phyloP scores from a whole-genome alignment of 2,888 invertebrate species.

The Ophion slaviceki region DNA sequence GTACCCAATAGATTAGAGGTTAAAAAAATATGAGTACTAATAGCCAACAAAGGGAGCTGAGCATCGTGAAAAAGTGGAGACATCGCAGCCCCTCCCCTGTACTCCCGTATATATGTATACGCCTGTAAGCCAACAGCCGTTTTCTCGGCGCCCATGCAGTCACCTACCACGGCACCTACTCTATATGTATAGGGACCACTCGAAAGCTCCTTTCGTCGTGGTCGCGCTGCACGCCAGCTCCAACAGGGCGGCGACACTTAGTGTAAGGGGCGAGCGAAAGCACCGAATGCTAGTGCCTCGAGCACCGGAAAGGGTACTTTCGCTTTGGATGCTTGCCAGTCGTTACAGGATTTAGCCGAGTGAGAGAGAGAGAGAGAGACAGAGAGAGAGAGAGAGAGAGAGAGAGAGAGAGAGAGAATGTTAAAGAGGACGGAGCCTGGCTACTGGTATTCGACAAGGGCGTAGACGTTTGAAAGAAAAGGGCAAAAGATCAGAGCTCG shows the following conservation, averaged over 20 bases:
- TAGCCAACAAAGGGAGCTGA: conserved; percentile 33
- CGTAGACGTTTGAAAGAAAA: conserved; percentile 7
- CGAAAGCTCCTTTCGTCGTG: conserved; percentile 54
- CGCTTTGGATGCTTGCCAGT: conserved; percentile 58
- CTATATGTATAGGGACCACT: conserved; percentile 43
- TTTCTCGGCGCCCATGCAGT: neutral
- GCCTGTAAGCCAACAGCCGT: conserved; percentile 17
- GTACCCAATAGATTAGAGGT: neutral
- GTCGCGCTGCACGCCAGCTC: conserved; percentile 44
- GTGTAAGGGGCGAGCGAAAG: conserved; percentile 15
- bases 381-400: conserved; percentile 11
- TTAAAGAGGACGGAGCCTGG: neutral
- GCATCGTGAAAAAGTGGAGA: conserved; percentile 26
- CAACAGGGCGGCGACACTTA: conserved; percentile 65
- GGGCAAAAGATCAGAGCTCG: neutral
- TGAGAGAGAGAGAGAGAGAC: conserved; percentile 14
- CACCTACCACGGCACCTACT: conserved; percentile 30
- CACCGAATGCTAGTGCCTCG: conserved; percentile 37
- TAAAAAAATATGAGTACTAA: conserved; percentile 45
- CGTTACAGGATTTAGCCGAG: conserved; percentile 39
- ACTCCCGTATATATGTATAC: conserved; percentile 1
- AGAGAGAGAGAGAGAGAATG: neutral
- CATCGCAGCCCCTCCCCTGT: neutral
- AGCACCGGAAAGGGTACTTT: conserved; percentile 59
- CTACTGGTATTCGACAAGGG: neutral